Conservation (phyloP, 92 coral and sea anemone genomes). For the Epizoanthus illoricatus region DNA sequence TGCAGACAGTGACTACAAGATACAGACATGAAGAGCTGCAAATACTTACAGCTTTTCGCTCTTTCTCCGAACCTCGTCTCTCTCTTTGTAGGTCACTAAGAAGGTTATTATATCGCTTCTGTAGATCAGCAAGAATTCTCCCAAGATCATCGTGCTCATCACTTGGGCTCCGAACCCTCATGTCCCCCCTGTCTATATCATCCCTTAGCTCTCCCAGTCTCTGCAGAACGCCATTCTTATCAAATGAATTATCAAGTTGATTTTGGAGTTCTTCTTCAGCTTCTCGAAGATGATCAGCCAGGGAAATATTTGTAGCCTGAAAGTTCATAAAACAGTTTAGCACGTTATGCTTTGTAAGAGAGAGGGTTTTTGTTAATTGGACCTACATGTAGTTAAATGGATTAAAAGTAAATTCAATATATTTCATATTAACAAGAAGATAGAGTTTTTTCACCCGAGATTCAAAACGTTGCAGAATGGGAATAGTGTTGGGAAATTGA, state of each 20-base stretch:
- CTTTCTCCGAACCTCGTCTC: slow-evolving; percentile 58
- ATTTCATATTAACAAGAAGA: no score
- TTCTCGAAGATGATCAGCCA: slow-evolving; percentile 76
- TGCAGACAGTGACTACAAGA: no score
- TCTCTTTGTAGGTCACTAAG: slow-evolving; percentile 74
- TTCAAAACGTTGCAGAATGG: no score
- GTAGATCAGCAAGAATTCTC: slow-evolving; percentile 72
- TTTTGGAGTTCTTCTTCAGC: slow-evolving; percentile 75
- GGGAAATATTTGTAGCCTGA: slow-evolving; percentile 76
- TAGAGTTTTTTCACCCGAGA: no score
- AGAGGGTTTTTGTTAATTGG: no score
- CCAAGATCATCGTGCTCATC: slow-evolving; percentile 85
- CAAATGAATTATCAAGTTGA: slow-evolving; percentile 49
- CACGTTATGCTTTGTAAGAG: no score
- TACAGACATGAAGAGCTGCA: not conserved
- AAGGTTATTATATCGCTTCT: slow-evolving; percentile 71
- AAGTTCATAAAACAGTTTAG: not conserved
- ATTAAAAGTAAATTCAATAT: no score
- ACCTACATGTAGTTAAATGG: no score
- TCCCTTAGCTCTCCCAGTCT: slow-evolving; percentile 71
- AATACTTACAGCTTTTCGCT: slow-evolving; percentile 25
- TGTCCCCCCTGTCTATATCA: slow-evolving; percentile 60
- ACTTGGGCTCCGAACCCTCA: slow-evolving; percentile 61
- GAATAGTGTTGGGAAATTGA: no score
- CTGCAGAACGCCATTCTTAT: slow-evolving; percentile 72